Conservation (phyloP, 2,888 invertebrate genomes). For the Cephus nigrinus region DNA sequence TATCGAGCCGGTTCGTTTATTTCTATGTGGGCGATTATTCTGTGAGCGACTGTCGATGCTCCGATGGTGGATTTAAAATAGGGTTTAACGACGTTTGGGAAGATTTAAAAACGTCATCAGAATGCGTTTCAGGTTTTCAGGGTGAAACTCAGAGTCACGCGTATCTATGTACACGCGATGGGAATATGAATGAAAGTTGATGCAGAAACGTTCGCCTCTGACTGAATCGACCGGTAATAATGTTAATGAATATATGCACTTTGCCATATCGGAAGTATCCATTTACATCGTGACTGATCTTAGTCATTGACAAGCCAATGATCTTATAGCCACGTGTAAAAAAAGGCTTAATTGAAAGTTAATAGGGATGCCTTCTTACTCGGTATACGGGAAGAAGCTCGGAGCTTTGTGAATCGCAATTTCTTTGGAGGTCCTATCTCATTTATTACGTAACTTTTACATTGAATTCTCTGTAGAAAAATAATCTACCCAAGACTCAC, state of each 20-base stretch:
- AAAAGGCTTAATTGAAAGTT: neutral
- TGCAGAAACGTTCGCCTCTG: constrained; percentile 5
- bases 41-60: neutral
- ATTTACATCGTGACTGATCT: constrained; percentile 13
- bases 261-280: constrained; percentile 7
- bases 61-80: neutral
- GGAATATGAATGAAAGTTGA: neutral
- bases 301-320: neutral
- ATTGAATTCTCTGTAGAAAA: constrained; percentile 8
- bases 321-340: neutral
- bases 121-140: constrained; percentile 2
- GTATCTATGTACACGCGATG: neutral
- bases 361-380: neutral
- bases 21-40: neutral
- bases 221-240: constrained; percentile 21
- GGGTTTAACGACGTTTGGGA: neutral
- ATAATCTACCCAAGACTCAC: constrained; percentile 68
- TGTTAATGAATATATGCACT: neutral
- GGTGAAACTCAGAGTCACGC: neutral
- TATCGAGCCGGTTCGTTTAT: neutral
- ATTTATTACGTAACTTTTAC: no score
- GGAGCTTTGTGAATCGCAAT: no score
- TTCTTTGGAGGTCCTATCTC: no score
- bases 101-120: neutral
- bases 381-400: no score